Evolutionary conservation across 2,797 vertebrate genomes (phyloP).

Genomic region (Leptodactylus fallax): DNA sequence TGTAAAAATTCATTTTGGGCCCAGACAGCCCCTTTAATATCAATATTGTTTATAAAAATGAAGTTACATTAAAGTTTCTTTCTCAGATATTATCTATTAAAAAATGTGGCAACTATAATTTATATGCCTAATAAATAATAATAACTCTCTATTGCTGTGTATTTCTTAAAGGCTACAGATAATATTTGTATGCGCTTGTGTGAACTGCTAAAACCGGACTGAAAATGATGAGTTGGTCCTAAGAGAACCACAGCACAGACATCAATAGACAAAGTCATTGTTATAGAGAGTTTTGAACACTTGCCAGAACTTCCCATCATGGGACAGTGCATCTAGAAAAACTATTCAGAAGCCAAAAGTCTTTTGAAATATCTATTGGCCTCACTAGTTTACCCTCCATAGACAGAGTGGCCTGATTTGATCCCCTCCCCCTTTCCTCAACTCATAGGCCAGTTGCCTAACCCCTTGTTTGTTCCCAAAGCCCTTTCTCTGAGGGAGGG

Average conservation of each 20-base stretch:
- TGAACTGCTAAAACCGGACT: neutral
- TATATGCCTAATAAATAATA: neutral
- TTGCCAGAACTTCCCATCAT: slow-evolving; percentile 45
- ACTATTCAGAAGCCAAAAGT: slow-evolving; percentile 31
- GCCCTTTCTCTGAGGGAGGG: too few species aligned
- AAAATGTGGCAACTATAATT: neutral
- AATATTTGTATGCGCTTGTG: slow-evolving; percentile 1
- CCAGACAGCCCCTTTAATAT: too few species aligned
- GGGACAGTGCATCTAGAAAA: slow-evolving; percentile 45
- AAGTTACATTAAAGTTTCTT: neutral
- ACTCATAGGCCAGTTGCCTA: too few species aligned
- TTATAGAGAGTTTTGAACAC: slow-evolving; percentile 18
- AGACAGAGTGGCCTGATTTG: too few species aligned
- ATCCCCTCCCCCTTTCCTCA: too few species aligned
- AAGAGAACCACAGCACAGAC: slow-evolving; percentile 3
- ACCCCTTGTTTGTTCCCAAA: too few species aligned
- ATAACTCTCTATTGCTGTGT: neutral
- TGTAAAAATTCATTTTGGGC: too few species aligned
- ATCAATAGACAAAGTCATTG: slow-evolving; percentile 20
- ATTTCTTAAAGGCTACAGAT: neutral
- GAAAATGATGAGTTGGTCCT: neutral
- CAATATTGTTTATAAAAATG: too few species aligned
- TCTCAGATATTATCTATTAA: neutral
- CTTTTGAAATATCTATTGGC: slow-evolving; percentile 19
- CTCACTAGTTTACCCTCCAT: neutral